Conservation (phyloP, 2,888 invertebrate species). For the Thymelicus sylvestris region DNA sequence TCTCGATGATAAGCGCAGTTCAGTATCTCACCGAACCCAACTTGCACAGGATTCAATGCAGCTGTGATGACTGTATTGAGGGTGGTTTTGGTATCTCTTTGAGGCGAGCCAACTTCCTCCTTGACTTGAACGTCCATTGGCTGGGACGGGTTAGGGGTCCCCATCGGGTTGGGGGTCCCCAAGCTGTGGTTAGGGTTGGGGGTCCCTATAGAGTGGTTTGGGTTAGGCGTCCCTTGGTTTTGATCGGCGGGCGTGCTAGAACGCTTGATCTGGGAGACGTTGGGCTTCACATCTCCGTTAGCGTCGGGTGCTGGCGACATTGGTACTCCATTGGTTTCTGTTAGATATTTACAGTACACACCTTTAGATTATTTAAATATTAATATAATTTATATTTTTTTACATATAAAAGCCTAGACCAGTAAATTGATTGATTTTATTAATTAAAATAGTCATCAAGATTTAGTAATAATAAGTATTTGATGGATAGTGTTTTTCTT, state of each 20-base stretch:
- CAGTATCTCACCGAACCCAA: constrained; percentile 92
- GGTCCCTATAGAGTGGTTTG: constrained; percentile 72
- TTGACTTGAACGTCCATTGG: constrained; percentile 73
- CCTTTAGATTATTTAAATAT: not conserved
- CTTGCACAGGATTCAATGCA: constrained; percentile 86
- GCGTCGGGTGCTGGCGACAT: constrained; percentile 71
- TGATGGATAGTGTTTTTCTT: too few relatives aligned
- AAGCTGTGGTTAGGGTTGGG: constrained; percentile 73
- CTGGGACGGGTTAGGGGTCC: constrained; percentile 66
- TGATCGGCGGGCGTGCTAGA: constrained; percentile 74
- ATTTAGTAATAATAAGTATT: too few relatives aligned
- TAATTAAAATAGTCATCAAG: too few relatives aligned
- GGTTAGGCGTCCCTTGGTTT: constrained; percentile 74
- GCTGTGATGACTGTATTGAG: constrained; percentile 67
- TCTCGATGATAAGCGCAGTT: constrained; percentile 96
- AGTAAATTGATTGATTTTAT: too few relatives aligned
- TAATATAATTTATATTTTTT: not conserved
- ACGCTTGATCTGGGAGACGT: constrained; percentile 76
- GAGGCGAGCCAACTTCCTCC: constrained; percentile 66
- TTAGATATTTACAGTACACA: not conserved
- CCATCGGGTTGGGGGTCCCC: constrained; percentile 72
- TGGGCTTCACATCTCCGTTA: constrained; percentile 72
- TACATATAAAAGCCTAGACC: too few relatives aligned
- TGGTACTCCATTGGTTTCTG: constrained; percentile 64
- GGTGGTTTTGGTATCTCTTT: constrained; percentile 66